Evolutionary conservation across 2,888 invertebrate species (phyloP).

Genomic region (Synergus itoensis): DNA sequence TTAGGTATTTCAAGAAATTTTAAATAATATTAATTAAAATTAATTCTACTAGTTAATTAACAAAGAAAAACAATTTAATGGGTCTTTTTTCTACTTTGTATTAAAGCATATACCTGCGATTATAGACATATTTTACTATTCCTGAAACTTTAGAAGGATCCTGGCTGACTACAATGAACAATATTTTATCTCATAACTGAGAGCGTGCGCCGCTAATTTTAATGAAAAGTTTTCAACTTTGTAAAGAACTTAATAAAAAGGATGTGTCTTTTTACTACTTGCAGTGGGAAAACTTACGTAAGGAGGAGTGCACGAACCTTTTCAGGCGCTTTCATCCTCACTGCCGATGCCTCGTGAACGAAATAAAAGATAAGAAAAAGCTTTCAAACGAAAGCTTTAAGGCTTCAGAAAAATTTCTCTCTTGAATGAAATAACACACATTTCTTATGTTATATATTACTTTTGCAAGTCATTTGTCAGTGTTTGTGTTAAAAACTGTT

Average conservation of each 20-base stretch:
- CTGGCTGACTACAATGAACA: slow-evolving; percentile 33
- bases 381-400: slow-evolving; percentile 28
- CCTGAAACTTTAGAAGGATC: slow-evolving; percentile 27
- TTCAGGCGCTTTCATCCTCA: slow-evolving; percentile 39
- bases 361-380: slow-evolving; percentile 38
- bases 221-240: slow-evolving; percentile 40
- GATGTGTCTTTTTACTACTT: slow-evolving; percentile 38
- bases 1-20: too few relatives aligned
- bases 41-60: not conserved
- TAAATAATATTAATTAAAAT: too few relatives aligned
- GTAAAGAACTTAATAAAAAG: slow-evolving; percentile 40
- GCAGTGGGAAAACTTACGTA: slow-evolving; percentile 40
- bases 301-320: slow-evolving; percentile 40
- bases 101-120: slow-evolving; percentile 14
- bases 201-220: slow-evolving; percentile 39
- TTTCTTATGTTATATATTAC: slow-evolving; percentile 24
- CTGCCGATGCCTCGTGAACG: slow-evolving; percentile 40
- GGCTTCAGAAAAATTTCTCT: slow-evolving; percentile 28
- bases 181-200: slow-evolving; percentile 36
- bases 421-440: slow-evolving; percentile 29
- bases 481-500: slow-evolving; percentile 15
- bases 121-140: slow-evolving; percentile 31
- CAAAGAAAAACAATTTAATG: not conserved
- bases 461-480: slow-evolving; percentile 24
- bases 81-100: not conserved